phyloP scores from a whole-genome alignment of 2,888 invertebrate species.

The Sepiola atlantica region DNA sequence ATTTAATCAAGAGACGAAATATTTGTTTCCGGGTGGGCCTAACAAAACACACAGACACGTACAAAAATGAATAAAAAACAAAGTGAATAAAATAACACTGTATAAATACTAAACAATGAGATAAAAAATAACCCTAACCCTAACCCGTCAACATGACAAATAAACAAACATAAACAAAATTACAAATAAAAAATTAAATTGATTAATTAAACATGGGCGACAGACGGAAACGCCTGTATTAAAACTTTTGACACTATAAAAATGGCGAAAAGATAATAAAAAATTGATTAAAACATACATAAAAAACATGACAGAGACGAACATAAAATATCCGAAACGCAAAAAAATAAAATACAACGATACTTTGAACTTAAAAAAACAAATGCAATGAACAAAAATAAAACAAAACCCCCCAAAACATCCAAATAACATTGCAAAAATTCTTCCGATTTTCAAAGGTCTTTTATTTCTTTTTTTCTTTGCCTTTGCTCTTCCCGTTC shows the following conservation, averaged over 20 bases:
- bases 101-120: background rate
- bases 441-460: slow-evolving; percentile 15
- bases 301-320: background rate
- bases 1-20: background rate
- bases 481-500: background rate
- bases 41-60: too few species aligned
- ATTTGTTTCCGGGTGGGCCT: background rate
- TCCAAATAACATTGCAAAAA: background rate
- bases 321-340: background rate
- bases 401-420: background rate
- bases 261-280: background rate
- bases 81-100: background rate
- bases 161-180: background rate
- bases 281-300: too few species aligned
- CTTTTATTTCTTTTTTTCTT: background rate
- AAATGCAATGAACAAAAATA: background rate
- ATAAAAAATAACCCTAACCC: background rate
- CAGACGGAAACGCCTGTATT: background rate
- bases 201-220: background rate
- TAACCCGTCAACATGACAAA: background rate
- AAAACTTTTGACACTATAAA: background rate
- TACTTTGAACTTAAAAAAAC: background rate
- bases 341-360: background rate
- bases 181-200: background rate
- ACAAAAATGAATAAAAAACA: too few species aligned